These are phyloP conservation scores for Saccostrea glomerata DNA, from an alignment of 1,140 invertebrate species.

Conservation along the genomic window DNA sequence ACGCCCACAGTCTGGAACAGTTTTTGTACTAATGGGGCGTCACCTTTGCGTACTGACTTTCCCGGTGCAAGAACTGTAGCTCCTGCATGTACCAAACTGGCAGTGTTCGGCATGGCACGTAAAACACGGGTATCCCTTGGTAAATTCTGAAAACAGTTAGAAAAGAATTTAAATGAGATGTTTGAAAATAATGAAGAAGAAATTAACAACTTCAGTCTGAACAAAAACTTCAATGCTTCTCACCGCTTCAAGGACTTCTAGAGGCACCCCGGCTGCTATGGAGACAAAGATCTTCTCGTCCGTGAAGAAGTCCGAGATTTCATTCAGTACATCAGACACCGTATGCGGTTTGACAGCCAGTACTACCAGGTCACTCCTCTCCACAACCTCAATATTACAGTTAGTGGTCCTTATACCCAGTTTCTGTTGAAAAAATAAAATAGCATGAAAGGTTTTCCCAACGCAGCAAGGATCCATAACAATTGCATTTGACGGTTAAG, in stretches of 20 bases:
- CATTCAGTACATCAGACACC: conserved; percentile 87
- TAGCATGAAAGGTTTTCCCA: background rate
- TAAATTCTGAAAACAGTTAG: conserved; percentile 77
- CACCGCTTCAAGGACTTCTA: conserved; percentile 90
- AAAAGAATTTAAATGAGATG: conserved; percentile 37
- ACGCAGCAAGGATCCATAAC: background rate
- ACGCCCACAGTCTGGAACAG: conserved; percentile 92
- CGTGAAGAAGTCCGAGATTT: conserved; percentile 85
- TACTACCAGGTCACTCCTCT: conserved; percentile 90
- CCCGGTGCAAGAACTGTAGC: conserved; percentile 90
- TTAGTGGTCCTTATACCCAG: conserved; percentile 89
- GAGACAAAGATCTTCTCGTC: conserved; percentile 90
- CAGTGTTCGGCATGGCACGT: conserved; percentile 97
- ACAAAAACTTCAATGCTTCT: conserved; percentile 12
- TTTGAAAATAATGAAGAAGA: too few relatives aligned
- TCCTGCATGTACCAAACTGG: conserved; percentile 90
- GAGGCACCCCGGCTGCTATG: conserved; percentile 93
- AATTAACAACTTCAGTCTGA: too few relatives aligned
- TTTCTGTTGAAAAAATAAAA: conserved; percentile 81
- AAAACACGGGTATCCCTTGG: conserved; percentile 86
- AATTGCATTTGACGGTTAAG: background rate
- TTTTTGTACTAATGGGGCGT: conserved; percentile 84
- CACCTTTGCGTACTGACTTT: conserved; percentile 79
- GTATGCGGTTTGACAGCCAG: conserved; percentile 95
- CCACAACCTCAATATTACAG: conserved; percentile 89